phyloP scores from a whole-genome alignment of 1,140 invertebrate species.

The Lasioglossum baleicum region DNA sequence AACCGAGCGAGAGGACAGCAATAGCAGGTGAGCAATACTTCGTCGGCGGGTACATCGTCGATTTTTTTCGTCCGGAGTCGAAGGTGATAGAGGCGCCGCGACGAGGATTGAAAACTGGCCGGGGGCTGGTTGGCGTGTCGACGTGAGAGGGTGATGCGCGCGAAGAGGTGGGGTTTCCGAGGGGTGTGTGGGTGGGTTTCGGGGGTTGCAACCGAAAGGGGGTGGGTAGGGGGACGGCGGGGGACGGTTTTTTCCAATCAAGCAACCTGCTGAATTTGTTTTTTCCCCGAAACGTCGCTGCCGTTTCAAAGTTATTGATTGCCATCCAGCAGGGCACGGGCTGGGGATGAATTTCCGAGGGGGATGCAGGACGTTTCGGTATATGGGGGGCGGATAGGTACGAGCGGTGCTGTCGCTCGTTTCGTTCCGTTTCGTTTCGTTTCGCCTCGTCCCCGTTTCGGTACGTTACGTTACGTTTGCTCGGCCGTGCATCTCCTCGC shows the following conservation, averaged over 20 bases:
- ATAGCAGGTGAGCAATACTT: background rate
- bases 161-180: slow-evolving; percentile 17
- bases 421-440: slow-evolving; percentile 73
- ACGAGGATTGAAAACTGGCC: slow-evolving; percentile 25
- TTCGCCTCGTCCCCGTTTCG: slow-evolving; percentile 76
- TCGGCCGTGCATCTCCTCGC: slow-evolving; percentile 74
- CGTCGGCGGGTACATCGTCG: background rate
- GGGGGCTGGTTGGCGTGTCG: slow-evolving; percentile 28
- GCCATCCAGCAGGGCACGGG: slow-evolving; percentile 62
- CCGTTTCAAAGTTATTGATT: slow-evolving; percentile 79
- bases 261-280: slow-evolving; percentile 80
- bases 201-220: too few species aligned
- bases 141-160: slow-evolving; percentile 24
- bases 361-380: slow-evolving; percentile 54
- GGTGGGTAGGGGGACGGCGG: background rate
- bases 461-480: slow-evolving; percentile 78
- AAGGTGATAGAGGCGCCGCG: slow-evolving; percentile 34
- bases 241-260: slow-evolving; percentile 77
- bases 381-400: slow-evolving; percentile 56
- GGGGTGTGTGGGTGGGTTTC: too few species aligned
- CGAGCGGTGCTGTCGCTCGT: slow-evolving; percentile 67
- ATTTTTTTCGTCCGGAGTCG: slow-evolving; percentile 25
- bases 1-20: background rate
- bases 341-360: slow-evolving; percentile 29
- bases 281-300: slow-evolving; percentile 75